phyloP scores from a whole-genome alignment of 2,888 invertebrate genomes.

The Cheilosia urbana region DNA sequence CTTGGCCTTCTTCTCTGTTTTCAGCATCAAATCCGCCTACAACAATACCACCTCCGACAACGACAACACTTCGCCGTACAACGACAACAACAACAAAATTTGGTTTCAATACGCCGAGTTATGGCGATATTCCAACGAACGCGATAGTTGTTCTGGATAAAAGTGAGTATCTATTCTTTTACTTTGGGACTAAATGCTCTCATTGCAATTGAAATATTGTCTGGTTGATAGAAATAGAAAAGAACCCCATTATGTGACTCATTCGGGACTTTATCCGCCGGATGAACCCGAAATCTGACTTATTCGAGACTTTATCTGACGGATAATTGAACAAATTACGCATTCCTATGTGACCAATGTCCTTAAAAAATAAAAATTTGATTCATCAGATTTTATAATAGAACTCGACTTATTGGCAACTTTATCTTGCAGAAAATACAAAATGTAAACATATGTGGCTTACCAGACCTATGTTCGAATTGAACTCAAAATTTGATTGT shows the following conservation, averaged over 20 bases:
- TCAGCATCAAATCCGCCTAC: slow-evolving; percentile 92
- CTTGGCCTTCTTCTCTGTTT: slow-evolving; percentile 8
- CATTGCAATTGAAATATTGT: not conserved
- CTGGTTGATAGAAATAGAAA: not conserved
- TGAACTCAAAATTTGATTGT: no score
- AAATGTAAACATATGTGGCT: no score
- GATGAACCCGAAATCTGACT: not conserved
- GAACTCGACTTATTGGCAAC: no score
- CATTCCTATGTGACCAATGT: no score
- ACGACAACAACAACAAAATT: slow-evolving; percentile 78
- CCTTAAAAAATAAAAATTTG: no score
- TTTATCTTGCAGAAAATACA: no score
- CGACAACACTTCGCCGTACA: slow-evolving; percentile 82
- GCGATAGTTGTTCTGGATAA: slow-evolving; percentile 86
- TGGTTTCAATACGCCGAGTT: slow-evolving; percentile 84
- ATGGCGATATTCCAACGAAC: slow-evolving; percentile 87
- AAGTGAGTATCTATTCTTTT: slow-evolving; percentile 83
- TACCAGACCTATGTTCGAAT: no score
- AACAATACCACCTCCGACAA: slow-evolving; percentile 91
- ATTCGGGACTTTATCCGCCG: not conserved
- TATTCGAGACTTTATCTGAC: not conserved
- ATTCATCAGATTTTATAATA: no score
- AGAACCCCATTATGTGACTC: not conserved
- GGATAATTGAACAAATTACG: not conserved
- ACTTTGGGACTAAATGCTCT: not conserved